Percentiles rank a stretch among this genome's conserved stretches.
Conservation (phyloP, 92 coral and sea anemone genomes). For the Isaurus tuberculatus region DNA sequence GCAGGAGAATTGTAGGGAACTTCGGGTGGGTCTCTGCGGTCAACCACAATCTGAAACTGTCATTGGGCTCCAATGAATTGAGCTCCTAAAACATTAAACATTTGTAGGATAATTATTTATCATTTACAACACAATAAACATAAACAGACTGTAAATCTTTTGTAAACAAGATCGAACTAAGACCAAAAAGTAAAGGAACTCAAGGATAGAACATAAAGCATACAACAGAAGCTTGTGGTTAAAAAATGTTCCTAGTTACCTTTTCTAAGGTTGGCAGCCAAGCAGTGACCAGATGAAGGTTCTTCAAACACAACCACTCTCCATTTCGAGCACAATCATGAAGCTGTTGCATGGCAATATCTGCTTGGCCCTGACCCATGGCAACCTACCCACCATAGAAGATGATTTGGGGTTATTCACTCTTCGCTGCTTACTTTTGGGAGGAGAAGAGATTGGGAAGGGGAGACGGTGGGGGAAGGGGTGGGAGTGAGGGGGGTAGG, state of each 20-base stretch:
- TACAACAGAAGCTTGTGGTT: neutral
- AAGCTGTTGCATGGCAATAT: slow-evolving; percentile 94
- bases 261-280: slow-evolving; percentile 98
- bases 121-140: neutral
- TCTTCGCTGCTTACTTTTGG: too few relatives aligned
- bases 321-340: slow-evolving; percentile 98
- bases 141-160: too few relatives aligned
- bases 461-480: too few relatives aligned
- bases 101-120: neutral
- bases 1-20: slow-evolving; percentile 95
- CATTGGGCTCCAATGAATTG: slow-evolving; percentile 94
- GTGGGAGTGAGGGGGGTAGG: too few relatives aligned
- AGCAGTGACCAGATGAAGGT: slow-evolving; percentile 93
- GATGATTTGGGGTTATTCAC: neutral
- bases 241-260: slow-evolving; percentile 47
- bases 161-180: too few relatives aligned
- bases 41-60: slow-evolving; percentile 95
- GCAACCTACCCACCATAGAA: slow-evolving; percentile 73
- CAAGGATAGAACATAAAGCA: too few relatives aligned
- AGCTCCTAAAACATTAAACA: slow-evolving; percentile 62
- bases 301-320: slow-evolving; percentile 99
- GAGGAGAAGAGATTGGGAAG: too few relatives aligned
- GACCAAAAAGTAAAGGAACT: too few relatives aligned
- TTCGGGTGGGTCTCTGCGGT: slow-evolving; percentile 98
- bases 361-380: slow-evolving; percentile 99